A percentile compares a stretch with the other conserved stretches of the same genome.
phyloP scores from a whole-genome alignment of 2,113 vertebrate species.

The Corythaixoides concolor region DNA sequence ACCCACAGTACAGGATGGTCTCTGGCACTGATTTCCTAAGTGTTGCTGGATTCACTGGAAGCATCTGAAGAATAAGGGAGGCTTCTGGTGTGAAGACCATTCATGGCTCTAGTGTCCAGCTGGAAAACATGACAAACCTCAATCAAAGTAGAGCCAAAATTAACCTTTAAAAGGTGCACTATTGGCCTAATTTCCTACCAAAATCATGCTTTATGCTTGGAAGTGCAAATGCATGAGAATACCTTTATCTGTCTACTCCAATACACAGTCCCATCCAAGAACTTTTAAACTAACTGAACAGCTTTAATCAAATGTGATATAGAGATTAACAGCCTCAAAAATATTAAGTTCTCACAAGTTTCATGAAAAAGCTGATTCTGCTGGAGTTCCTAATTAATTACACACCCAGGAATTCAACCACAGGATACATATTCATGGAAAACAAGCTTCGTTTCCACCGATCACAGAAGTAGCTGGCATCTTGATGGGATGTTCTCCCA shows the following conservation, averaged over 20 bases:
- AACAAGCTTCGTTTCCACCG: neutral
- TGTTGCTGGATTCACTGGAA: neutral
- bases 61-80: neutral
- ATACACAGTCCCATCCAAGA: neutral
- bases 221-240: neutral
- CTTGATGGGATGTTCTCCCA: constrained; percentile 13
- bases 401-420: neutral
- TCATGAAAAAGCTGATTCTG: neutral
- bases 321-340: neutral
- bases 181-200: neutral
- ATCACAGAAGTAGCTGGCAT: neutral
- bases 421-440: neutral
- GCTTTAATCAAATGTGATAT: neutral
- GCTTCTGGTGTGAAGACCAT: neutral
- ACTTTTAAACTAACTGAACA: neutral
- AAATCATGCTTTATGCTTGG: neutral
- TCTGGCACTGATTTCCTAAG: neutral
- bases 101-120: neutral
- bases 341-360: neutral
- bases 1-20: neutral
- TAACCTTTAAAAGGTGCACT: neutral
- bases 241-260: neutral
- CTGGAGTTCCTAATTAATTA: neutral
- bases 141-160: neutral
- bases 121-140: neutral